Evolutionary conservation across 1,140 invertebrate species (phyloP).

Genomic region (Ceratosolen fusciceps): DNA sequence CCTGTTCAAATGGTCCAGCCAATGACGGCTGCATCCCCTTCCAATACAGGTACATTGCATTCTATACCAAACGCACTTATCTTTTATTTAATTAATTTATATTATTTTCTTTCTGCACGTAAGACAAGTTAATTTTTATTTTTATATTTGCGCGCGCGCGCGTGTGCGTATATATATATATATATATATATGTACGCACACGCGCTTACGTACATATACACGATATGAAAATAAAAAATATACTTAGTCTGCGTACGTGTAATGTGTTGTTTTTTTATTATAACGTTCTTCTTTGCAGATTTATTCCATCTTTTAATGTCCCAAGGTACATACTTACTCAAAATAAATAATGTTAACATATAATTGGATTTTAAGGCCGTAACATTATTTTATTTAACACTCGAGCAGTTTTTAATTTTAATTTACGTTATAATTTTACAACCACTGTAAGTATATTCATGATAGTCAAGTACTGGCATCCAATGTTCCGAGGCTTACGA

Average conservation of each 20-base stretch:
- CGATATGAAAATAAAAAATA: too few species aligned
- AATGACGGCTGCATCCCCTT: slow-evolving; percentile 55
- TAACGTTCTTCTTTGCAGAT: slow-evolving; percentile 62
- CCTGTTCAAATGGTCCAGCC: slow-evolving; percentile 57
- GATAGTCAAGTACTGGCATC: slow-evolving; percentile 2
- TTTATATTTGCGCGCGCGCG: too few species aligned
- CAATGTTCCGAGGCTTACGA: too few species aligned
- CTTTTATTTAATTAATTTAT: too few species aligned
- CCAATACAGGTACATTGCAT: slow-evolving; percentile 57
- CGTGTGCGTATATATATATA: too few species aligned
- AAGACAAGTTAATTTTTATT: too few species aligned
- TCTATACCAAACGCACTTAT: not conserved
- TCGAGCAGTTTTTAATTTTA: slow-evolving; percentile 17
- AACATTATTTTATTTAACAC: slow-evolving; percentile 20
- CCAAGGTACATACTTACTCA: slow-evolving; percentile 56
- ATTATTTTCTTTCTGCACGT: too few species aligned
- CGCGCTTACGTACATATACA: too few species aligned
- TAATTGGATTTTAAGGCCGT: slow-evolving; percentile 19
- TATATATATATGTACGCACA: too few species aligned
- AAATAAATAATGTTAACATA: slow-evolving; percentile 34
- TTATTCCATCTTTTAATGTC: slow-evolving; percentile 64
- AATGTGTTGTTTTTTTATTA: slow-evolving; percentile 34
- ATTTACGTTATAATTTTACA: slow-evolving; percentile 4
- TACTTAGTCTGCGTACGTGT: too few species aligned
- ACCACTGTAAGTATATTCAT: slow-evolving; percentile 24